phyloP scores from a whole-genome alignment of 2,113 vertebrate genomes.

The Dasyornis broadbenti region DNA sequence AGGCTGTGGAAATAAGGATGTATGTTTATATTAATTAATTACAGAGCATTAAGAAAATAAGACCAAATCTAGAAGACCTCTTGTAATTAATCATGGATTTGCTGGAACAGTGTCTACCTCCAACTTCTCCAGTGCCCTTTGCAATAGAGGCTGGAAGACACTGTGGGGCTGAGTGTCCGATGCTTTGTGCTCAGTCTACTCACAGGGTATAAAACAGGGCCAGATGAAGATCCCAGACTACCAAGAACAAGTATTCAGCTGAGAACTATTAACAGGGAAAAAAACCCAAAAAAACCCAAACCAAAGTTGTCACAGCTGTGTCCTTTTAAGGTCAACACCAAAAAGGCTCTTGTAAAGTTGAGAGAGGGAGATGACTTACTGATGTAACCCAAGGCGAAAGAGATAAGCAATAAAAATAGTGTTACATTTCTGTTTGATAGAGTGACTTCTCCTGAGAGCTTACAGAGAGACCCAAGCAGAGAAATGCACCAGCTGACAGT shows the following conservation, averaged over 20 bases:
- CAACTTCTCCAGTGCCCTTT: neutral
- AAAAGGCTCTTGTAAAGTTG: constrained; percentile 26
- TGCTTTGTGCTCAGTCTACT: neutral
- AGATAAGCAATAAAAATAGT: constrained; percentile 54
- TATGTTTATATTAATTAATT: neutral
- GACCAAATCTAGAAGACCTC: neutral
- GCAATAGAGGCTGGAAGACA: neutral
- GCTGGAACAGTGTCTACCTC: neutral
- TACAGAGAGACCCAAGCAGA: neutral
- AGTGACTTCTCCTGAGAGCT: constrained; percentile 17
- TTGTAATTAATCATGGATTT: neutral
- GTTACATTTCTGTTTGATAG: constrained; percentile 37
- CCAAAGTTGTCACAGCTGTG: constrained; percentile 11
- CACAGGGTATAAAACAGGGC: neutral
- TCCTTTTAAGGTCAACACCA: constrained; percentile 56
- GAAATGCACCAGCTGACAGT: constrained; percentile 8
- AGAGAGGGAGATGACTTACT: constrained; percentile 38
- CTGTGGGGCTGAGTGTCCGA: neutral
- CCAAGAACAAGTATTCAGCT: neutral
- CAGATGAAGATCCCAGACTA: neutral
- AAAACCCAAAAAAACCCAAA: neutral
- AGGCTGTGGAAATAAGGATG: neutral
- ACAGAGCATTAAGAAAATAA: constrained; percentile 8
- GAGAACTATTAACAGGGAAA: neutral
- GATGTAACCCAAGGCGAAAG: constrained; percentile 37